Evolutionary conservation across 2,113 vertebrate species (phyloP), one percentile per base, ranked within the genome.

Genomic region (Calypte anna): DNA sequence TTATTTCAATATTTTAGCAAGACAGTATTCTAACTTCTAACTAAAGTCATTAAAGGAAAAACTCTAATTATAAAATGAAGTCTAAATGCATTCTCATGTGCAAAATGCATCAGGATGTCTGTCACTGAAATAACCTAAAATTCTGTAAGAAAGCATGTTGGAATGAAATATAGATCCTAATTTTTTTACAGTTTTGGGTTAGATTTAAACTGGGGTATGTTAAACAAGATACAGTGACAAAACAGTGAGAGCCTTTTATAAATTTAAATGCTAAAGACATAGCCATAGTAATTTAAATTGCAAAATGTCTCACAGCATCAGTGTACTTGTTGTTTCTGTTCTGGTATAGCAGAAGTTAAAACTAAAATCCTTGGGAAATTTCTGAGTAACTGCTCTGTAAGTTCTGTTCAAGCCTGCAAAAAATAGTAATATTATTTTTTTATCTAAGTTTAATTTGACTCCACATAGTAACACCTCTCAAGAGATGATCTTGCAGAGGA

Each of bases 261-360:
- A 81, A 78, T 74, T 78, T 77, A 70, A 86, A 90, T 94, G 61
- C 82, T 2, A 7, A 81, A 93, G 70, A 88, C 20, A n/a, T 55
- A 86, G 64, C 54, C 51, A 44, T 66, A 84, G 68, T 68, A 64
- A 90, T 96, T 95, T 97, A 91, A 96, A 95, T 94, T 93, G 82
- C 72, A 95, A 75, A 95, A 83, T 77, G 85, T 94, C 93, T 92
- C 78, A 82, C 88, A 94, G 68, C 68, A 79, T 91, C 85, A 59
- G 40, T 82, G 22, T 88, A 70, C 51, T 88, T 93, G 44, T 88
- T 93, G 44, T 88, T 93, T 77, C 59, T 85, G 24, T 93, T 62
- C 67, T 80, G 53, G 7, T 76, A 22, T 68, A 59, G 54, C 67
- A 88, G 70, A 95, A 88, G 51, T 91, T 79, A 59, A 81, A 86